Evolutionary conservation across 2,113 vertebrate genomes (phyloP).

Genomic region (Ifrita kowaldi): DNA sequence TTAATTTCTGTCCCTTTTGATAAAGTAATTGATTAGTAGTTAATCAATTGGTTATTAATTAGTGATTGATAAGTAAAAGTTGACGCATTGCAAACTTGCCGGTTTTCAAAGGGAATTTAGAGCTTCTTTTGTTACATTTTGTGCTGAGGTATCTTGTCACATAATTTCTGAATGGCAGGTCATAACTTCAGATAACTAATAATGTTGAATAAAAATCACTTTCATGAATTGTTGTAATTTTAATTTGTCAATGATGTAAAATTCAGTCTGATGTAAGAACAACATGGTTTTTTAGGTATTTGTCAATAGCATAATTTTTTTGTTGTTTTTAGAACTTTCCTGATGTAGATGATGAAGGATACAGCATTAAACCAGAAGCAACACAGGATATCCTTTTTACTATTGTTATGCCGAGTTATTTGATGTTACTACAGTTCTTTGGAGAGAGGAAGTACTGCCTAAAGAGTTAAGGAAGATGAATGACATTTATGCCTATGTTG

Average conservation of each 20-base stretch:
- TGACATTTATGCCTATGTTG: neutral
- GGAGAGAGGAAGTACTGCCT: neutral
- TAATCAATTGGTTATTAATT: neutral
- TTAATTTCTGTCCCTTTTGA: neutral
- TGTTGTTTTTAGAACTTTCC: slow-evolving; percentile 83
- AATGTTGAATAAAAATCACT: neutral
- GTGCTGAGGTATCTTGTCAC: neutral
- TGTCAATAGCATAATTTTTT: neutral
- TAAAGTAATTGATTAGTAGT: neutral
- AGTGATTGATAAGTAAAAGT: neutral
- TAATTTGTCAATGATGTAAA: neutral
- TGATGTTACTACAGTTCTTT: neutral
- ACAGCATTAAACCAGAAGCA: slow-evolving; percentile 91
- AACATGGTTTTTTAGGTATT: neutral
- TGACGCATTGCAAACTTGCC: neutral
- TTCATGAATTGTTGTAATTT: neutral
- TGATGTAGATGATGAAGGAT: slow-evolving; percentile 93
- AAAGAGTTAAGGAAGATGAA: neutral
- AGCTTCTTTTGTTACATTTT: neutral
- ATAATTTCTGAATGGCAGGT: neutral
- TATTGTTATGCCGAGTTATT: neutral
- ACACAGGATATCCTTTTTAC: slow-evolving; percentile 89
- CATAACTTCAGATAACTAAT: neutral
- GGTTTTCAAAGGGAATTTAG: neutral
- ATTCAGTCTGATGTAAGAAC: neutral